These are phyloP conservation scores for Epinotia ramella DNA, from an alignment of 2,888 invertebrate species.

Conservation along the genomic window DNA sequence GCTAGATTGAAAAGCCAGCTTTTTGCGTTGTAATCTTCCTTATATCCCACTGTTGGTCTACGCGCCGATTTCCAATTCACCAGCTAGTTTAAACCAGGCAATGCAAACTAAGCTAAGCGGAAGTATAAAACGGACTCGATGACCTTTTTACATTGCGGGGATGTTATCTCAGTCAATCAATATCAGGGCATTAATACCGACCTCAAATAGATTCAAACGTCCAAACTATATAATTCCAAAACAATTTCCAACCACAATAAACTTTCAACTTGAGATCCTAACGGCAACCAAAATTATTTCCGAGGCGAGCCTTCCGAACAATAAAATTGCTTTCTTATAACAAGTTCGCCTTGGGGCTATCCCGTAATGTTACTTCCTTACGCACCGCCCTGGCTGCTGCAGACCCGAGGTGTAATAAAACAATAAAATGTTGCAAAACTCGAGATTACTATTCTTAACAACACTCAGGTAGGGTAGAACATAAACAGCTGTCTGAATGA, in stretches of 20 bases:
- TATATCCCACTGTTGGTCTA: conserved; percentile 50
- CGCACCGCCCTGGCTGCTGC: conserved; percentile 54
- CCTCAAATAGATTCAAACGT: conserved; percentile 44
- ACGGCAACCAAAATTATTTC: conserved; percentile 70
- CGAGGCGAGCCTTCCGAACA: conserved; percentile 63
- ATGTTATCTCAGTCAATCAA: conserved; percentile 42
- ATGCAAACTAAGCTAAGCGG: conserved; percentile 6
- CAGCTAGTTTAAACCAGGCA: conserved; percentile 3
- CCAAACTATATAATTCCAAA: conserved; percentile 45
- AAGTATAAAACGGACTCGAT: not conserved
- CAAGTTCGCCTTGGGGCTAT: conserved; percentile 63
- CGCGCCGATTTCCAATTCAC: not conserved
- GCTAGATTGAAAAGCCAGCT: conserved; percentile 72
- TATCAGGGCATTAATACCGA: conserved; percentile 28
- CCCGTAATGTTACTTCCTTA: conserved; percentile 65
- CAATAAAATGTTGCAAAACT: conserved; percentile 71
- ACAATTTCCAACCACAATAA: conserved; percentile 60
- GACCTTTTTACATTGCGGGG: conserved; percentile 12
- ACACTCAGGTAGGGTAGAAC: conserved; percentile 51
- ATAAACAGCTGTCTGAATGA: conserved; percentile 55
- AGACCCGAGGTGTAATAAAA: conserved; percentile 64
- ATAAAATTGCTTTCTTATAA: conserved; percentile 75
- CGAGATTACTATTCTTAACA: conserved; percentile 64
- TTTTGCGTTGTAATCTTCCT: conserved; percentile 69
- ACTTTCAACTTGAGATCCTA: conserved; percentile 65